Conservation (phyloP, 2,797 vertebrate genomes). For the Mormyrops attenuatus region DNA sequence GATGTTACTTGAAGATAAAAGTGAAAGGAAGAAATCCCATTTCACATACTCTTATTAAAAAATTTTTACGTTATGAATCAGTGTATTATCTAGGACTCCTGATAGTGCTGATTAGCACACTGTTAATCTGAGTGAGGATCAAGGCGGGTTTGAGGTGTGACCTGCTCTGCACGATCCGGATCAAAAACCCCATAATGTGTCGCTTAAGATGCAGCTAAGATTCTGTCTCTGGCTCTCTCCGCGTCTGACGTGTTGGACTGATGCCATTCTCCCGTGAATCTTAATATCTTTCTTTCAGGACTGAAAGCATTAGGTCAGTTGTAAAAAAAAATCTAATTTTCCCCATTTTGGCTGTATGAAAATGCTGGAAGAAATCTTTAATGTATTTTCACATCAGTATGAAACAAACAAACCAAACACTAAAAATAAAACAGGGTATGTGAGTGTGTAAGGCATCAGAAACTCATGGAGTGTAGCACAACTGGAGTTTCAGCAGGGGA, state of each 20-base stretch:
- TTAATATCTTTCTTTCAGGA: neutral
- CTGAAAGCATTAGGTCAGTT: constrained; percentile 2
- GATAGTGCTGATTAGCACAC: neutral
- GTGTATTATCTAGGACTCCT: neutral
- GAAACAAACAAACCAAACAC: neutral
- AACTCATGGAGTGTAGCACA: constrained; percentile 23
- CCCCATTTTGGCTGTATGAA: neutral
- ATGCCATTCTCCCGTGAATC: neutral
- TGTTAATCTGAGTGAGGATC: neutral
- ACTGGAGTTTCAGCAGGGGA: constrained; percentile 27
- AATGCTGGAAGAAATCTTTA: neutral
- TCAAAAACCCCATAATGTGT: neutral
- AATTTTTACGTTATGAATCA: neutral
- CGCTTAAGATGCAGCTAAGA: neutral
- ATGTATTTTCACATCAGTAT: constrained; percentile 7
- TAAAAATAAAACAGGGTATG: neutral
- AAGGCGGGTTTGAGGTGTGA: neutral
- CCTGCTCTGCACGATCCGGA: neutral
- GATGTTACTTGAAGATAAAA: neutral
- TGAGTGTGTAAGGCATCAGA: constrained; percentile 7
- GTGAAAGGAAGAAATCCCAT: neutral
- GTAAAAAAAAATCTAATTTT: neutral
- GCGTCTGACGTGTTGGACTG: neutral
- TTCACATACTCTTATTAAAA: neutral
- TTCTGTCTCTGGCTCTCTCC: neutral